Conservation (phyloP, 2,113 vertebrate species). For the Neolamprologus toae region DNA sequence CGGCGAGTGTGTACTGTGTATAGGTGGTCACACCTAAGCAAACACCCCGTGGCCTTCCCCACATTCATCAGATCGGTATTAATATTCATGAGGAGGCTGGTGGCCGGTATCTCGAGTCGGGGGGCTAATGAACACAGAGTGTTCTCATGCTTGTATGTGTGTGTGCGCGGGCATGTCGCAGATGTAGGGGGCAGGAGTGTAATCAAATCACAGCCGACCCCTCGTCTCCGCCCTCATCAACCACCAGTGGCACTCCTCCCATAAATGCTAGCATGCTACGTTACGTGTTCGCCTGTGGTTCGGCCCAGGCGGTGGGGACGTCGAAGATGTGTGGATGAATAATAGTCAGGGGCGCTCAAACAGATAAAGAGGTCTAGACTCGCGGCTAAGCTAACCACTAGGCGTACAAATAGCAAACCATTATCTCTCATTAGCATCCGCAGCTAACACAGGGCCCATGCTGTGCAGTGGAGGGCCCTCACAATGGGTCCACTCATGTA, state of each 20-base stretch:
- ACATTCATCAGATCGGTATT: conserved; percentile 36
- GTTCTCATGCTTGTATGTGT: not conserved
- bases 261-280: not conserved
- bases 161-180: not conserved
- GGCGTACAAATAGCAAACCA: conserved; percentile 52
- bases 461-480: conserved; percentile 41
- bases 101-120: conserved; percentile 25
- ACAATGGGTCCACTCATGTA: conserved; percentile 45
- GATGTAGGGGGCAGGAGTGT: conserved; percentile 46
- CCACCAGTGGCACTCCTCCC: conserved; percentile 42
- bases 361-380: conserved; percentile 48
- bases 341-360: conserved; percentile 22
- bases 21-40: conserved; percentile 4
- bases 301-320: not conserved
- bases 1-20: not conserved
- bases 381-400: conserved; percentile 29
- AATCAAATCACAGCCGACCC: conserved; percentile 60
- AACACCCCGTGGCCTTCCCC: not conserved
- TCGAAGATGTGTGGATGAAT: not conserved
- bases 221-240: conserved; percentile 57
- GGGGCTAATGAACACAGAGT: conserved; percentile 47
- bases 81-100: conserved; percentile 62
- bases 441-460: conserved; percentile 51
- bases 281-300: not conserved
- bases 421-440: conserved; percentile 70